These are phyloP conservation scores for Cantharis lateralis DNA, from an alignment of 2,888 invertebrate species.

Conservation along the genomic window DNA sequence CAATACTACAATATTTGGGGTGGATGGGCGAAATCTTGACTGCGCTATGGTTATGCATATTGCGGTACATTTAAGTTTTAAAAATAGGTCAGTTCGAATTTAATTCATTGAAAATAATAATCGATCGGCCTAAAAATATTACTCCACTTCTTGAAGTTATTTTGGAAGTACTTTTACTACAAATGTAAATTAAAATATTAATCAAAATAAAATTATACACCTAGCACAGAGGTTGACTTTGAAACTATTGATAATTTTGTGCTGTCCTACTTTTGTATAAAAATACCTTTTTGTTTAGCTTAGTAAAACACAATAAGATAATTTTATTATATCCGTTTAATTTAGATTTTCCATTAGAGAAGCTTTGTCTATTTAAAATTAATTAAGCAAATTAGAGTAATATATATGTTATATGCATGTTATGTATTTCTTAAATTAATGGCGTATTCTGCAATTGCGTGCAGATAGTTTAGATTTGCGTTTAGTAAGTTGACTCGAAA, in stretches of 20 bases:
- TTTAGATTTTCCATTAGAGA: neutral
- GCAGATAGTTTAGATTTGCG: conserved; percentile 10
- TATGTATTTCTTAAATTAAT: neutral
- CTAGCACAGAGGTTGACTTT: neutral
- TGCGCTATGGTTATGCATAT: neutral
- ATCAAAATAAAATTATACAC: conserved; percentile 1
- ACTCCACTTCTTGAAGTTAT: neutral
- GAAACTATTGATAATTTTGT: conserved; percentile 12
- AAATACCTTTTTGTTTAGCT: conserved; percentile 5
- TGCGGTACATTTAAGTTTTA: neutral
- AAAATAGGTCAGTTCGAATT: neutral
- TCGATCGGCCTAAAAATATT: neutral
- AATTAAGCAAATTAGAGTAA: neutral
- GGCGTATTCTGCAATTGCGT: conserved; percentile 15
- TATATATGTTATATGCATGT: neutral
- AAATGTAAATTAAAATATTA: conserved; percentile 1
- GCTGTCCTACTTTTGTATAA: conserved; percentile 12
- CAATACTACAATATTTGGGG: neutral
- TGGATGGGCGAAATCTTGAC: no score
- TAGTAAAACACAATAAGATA: neutral
- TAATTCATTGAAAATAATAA: neutral
- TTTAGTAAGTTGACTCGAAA: conserved; percentile 1
- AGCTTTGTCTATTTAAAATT: neutral
- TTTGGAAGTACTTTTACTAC: neutral
- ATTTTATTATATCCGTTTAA: neutral